These are phyloP conservation scores for Heliornis fulica DNA, from an alignment of 2,113 vertebrate genomes.

Conservation along the genomic window DNA sequence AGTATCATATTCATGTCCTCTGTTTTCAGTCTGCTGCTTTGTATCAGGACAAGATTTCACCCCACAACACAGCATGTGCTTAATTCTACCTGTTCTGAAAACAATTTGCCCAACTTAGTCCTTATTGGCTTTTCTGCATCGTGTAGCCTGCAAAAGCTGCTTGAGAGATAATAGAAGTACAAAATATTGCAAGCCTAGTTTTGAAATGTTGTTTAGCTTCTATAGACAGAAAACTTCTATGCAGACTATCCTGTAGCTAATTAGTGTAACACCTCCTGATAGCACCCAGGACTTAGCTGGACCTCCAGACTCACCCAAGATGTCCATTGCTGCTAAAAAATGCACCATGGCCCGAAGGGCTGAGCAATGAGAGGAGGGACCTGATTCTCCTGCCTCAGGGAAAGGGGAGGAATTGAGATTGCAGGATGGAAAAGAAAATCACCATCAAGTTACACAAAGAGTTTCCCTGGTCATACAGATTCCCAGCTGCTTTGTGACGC, in stretches of 20 bases:
- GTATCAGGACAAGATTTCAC: background rate
- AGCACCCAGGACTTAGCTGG: background rate
- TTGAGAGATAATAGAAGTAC: background rate
- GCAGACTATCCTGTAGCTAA: background rate
- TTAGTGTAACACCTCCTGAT: background rate
- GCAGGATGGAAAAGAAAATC: background rate
- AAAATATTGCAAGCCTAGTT: background rate
- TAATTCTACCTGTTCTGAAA: background rate
- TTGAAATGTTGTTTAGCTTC: background rate
- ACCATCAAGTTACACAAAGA: background rate
- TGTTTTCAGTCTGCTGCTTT: background rate
- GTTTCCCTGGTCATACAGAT: background rate
- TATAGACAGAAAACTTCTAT: rapidly evolving
- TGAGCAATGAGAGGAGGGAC: background rate
- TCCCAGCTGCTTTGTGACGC: rapidly evolving
- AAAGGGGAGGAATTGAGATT: background rate
- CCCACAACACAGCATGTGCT: background rate
- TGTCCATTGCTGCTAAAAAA: background rate
- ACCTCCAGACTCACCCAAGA: background rate
- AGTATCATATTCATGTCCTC: background rate
- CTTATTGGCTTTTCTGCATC: background rate
- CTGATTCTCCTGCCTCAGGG: background rate
- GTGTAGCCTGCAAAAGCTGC: background rate
- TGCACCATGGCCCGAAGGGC: background rate
- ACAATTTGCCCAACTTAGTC: background rate